Percentiles rank a stretch among this genome's conserved stretches.
These are phyloP conservation scores for Drosophila yakuba DNA, from an alignment of 1,140 invertebrate species.

Conservation along the genomic window DNA sequence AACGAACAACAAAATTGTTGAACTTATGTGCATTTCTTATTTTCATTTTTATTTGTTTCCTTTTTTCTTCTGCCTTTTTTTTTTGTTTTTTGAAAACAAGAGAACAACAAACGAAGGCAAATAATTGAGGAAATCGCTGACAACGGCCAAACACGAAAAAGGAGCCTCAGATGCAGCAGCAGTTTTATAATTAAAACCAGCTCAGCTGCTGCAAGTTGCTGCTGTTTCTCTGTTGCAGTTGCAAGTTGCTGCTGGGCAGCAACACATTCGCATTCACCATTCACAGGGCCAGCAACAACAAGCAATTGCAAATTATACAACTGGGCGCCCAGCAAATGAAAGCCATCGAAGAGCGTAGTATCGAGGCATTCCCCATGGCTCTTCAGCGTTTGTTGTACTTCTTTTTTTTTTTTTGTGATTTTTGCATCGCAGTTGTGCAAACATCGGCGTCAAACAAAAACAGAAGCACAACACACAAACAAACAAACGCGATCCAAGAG, in stretches of 20 bases:
- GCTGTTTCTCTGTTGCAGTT: conserved; percentile 33
- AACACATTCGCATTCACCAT: conserved; percentile 8
- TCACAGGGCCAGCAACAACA: conserved; percentile 59
- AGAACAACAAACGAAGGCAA: conserved; percentile 52
- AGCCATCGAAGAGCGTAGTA: conserved; percentile 14
- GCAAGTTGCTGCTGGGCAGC: conserved; percentile 38
- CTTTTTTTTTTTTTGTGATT: conserved; percentile 5
- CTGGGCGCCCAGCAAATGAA: conserved; percentile 68
- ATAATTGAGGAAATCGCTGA: conserved; percentile 72
- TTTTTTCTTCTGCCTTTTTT: not conserved
- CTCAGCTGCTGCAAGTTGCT: conserved; percentile 43
- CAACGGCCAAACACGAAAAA: conserved; percentile 45
- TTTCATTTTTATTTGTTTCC: not conserved
- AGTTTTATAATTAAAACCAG: conserved; percentile 70
- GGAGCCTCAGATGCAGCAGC: conserved; percentile 27
- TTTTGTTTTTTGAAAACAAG: conserved; percentile 35
- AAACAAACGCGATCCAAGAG: conserved; percentile 50
- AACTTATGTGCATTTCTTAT: conserved; percentile 13
- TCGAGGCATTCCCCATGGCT: not conserved
- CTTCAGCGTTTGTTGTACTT: conserved; percentile 1
- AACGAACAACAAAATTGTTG: conserved; percentile 59
- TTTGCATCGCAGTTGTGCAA: conserved; percentile 67
- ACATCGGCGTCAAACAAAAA: conserved; percentile 53
- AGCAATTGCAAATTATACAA: conserved; percentile 80
- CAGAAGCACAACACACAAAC: conserved; percentile 25